These are phyloP conservation scores for Drymonia ruficornis DNA, from an alignment of 2,888 invertebrate genomes.

Conservation along the genomic window DNA sequence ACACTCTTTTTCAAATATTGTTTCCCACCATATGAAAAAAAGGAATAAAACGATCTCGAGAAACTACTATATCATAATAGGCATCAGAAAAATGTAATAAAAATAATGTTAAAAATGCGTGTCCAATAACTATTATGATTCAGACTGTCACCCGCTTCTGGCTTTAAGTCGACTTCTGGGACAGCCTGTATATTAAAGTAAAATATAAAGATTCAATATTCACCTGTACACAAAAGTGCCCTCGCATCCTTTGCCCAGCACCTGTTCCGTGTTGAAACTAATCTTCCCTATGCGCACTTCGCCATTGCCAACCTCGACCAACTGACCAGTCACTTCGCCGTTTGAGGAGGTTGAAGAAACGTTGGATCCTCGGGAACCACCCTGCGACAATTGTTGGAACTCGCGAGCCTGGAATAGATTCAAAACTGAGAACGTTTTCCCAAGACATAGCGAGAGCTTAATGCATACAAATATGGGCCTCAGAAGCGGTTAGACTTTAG, in stretches of 20 bases:
- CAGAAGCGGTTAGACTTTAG: too few relatives aligned
- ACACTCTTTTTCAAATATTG: too few relatives aligned
- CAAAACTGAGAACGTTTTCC: not conserved
- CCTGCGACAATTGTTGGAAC: conserved; percentile 88
- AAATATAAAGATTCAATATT: conserved; percentile 34
- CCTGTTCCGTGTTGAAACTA: conserved; percentile 91
- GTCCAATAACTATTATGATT: too few relatives aligned
- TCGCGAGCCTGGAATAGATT: conserved; percentile 81
- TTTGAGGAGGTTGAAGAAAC: conserved; percentile 68
- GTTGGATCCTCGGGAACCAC: conserved; percentile 80
- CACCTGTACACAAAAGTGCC: conserved; percentile 98
- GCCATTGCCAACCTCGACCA: conserved; percentile 87
- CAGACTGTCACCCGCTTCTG: too few relatives aligned
- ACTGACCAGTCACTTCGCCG: conserved; percentile 80
- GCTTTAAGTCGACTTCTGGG: too few relatives aligned
- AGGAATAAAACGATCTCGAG: too few relatives aligned
- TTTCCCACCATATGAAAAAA: too few relatives aligned
- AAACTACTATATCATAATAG: too few relatives aligned
- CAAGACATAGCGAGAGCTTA: not conserved
- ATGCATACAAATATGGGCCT: too few relatives aligned
- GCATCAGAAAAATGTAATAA: too few relatives aligned
- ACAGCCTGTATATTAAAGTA: too few relatives aligned
- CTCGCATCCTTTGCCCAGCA: conserved; percentile 98
- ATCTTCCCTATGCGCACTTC: conserved; percentile 94
- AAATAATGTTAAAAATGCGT: too few relatives aligned